Percentiles rank a stretch among this genome's conserved stretches.
Evolutionary conservation across 2,888 invertebrate genomes (phyloP).

Genomic region (Scelioninae gen. 2): DNA sequence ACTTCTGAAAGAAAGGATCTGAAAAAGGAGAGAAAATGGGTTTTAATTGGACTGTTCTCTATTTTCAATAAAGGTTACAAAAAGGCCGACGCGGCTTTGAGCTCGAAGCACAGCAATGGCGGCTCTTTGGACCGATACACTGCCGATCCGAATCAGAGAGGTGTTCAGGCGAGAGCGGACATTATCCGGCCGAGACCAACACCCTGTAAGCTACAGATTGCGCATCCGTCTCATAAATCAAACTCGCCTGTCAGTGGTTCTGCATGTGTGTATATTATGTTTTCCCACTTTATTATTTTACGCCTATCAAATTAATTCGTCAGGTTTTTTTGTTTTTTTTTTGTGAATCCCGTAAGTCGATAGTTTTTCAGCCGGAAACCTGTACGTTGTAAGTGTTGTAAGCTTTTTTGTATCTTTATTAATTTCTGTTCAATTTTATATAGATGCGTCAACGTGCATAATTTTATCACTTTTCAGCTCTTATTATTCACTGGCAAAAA

Average conservation of each 20-base stretch:
- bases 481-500: no score
- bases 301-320: constrained; percentile 9
- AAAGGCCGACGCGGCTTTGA: constrained; percentile 72
- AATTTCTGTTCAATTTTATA: no score
- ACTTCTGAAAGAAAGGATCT: no score
- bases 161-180: constrained; percentile 82
- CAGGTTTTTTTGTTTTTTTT: no score
- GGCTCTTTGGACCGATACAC: constrained; percentile 82
- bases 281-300: constrained; percentile 54
- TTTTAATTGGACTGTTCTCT: constrained; percentile 12
- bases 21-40: no score
- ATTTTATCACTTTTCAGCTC: no score
- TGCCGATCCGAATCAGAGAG: constrained; percentile 86
- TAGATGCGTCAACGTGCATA: no score
- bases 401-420: neutral
- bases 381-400: constrained; percentile 4
- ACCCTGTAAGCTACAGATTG: constrained; percentile 78
- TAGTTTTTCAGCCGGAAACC: constrained; percentile 22
- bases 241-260: constrained; percentile 72
- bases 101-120: constrained; percentile 75
- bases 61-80: constrained; percentile 70
- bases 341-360: constrained; percentile 10
- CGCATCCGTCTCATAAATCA: constrained; percentile 72
- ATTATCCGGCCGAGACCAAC: constrained; percentile 85
- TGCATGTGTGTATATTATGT: constrained; percentile 73